Evolutionary conservation across 2,888 invertebrate genomes (phyloP).

Genomic region (Chrysina gloriosa): DNA sequence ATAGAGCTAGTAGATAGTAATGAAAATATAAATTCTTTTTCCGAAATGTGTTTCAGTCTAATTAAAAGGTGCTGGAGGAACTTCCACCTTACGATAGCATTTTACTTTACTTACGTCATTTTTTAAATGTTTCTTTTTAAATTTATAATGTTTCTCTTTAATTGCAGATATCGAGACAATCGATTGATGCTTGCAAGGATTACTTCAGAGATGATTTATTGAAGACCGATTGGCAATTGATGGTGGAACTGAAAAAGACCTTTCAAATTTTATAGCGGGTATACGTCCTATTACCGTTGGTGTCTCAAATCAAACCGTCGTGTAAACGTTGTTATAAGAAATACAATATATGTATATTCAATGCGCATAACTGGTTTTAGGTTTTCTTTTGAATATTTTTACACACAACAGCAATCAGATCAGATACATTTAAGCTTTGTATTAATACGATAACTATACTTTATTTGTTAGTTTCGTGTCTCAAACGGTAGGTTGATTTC

Average conservation of each 20-base stretch:
- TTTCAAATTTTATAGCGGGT: conserved; percentile 89
- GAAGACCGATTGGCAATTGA: conserved; percentile 98
- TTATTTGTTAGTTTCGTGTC: not conserved
- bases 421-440: conserved; percentile 4
- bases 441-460: not conserved
- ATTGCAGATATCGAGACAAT: conserved; percentile 93
- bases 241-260: conserved; percentile 97
- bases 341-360: not conserved
- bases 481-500: not conserved
- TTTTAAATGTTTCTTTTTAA: too few relatives aligned
- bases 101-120: too few relatives aligned
- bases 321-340: not conserved
- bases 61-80: too few relatives aligned
- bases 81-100: too few relatives aligned
- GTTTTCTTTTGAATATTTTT: conserved; percentile 8
- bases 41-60: too few relatives aligned
- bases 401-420: not conserved
- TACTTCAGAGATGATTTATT: conserved; percentile 98
- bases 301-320: not conserved
- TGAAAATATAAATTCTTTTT: too few relatives aligned
- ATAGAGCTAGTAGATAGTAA: too few relatives aligned
- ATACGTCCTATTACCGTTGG: not conserved
- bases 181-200: conserved; percentile 99
- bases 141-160: conserved; percentile 48
- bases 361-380: conserved; percentile 20